A percentile compares a stretch with the other conserved stretches of the same genome.
phyloP scores from a whole-genome alignment of 2,888 invertebrate genomes.

The Autographa gamma region DNA sequence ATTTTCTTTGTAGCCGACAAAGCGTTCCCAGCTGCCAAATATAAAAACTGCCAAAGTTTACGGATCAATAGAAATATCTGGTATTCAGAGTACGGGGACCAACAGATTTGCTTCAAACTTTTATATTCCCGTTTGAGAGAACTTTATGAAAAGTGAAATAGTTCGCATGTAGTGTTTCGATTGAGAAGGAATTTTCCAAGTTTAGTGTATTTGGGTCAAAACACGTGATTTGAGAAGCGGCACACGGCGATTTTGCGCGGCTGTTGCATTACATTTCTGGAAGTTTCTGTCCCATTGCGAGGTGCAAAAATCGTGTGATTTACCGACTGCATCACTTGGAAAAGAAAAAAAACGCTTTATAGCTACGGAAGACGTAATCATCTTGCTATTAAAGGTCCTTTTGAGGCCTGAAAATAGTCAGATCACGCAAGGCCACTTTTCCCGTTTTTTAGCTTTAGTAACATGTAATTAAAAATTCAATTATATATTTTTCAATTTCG shows the following conservation, averaged over 20 bases:
- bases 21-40: conserved; percentile 55
- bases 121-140: conserved; percentile 37
- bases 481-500: neutral
- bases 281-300: neutral
- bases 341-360: neutral
- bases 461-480: too few species aligned
- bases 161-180: conserved; percentile 45
- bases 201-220: conserved; percentile 36
- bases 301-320: neutral
- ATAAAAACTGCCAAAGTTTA: conserved; percentile 52
- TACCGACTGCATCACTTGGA: neutral
- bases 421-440: too few species aligned
- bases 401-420: too few species aligned
- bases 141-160: conserved; percentile 59
- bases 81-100: conserved; percentile 40
- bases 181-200: conserved; percentile 36
- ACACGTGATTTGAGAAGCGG: neutral
- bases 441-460: too few species aligned
- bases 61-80: conserved; percentile 54
- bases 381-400: too few species aligned
- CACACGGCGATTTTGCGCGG: conserved; percentile 1
- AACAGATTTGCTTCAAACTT: conserved; percentile 55
- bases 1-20: conserved; percentile 28
- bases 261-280: neutral
- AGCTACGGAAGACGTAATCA: neutral